Percentiles rank a stretch among this genome's conserved stretches.
These are phyloP conservation scores for Patagioenas fasciata DNA, from an alignment of 2,113 vertebrate genomes.

Conservation along the genomic window DNA sequence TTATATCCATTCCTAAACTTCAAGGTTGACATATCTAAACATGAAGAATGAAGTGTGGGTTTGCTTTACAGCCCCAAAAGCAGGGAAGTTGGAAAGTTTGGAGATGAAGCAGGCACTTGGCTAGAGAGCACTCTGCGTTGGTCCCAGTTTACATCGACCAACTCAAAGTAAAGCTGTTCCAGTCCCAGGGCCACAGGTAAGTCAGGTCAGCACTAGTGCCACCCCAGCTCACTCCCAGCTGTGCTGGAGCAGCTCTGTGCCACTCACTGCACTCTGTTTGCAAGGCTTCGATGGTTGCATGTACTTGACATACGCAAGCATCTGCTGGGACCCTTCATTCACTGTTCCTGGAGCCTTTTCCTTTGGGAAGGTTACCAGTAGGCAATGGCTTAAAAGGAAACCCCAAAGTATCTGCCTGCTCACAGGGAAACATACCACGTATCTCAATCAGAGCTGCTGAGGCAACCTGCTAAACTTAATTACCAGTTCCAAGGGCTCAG, in stretches of 20 bases:
- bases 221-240: background rate
- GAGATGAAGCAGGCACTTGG: background rate
- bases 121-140: background rate
- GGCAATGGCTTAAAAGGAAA: background rate
- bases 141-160: background rate
- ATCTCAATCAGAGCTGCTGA: constrained; percentile 26
- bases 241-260: rapidly evolving
- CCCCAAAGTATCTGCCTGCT: background rate
- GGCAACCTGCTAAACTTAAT: constrained; percentile 75
- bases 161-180: background rate
- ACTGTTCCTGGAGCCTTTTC: constrained; percentile 28
- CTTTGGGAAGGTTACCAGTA: background rate
- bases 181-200: background rate
- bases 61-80: background rate
- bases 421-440: background rate
- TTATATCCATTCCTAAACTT: background rate
- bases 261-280: background rate
- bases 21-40: background rate
- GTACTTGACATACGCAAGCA: background rate
- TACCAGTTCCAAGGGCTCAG: constrained; percentile 69
- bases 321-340: background rate
- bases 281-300: background rate
- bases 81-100: background rate
- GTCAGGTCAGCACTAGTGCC: background rate
- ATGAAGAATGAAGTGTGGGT: rapidly evolving